A percentile compares a stretch with the other conserved stretches of the same genome.
phyloP scores from a whole-genome alignment of 2,113 vertebrate genomes.

The Brienomyrus longianalis region DNA sequence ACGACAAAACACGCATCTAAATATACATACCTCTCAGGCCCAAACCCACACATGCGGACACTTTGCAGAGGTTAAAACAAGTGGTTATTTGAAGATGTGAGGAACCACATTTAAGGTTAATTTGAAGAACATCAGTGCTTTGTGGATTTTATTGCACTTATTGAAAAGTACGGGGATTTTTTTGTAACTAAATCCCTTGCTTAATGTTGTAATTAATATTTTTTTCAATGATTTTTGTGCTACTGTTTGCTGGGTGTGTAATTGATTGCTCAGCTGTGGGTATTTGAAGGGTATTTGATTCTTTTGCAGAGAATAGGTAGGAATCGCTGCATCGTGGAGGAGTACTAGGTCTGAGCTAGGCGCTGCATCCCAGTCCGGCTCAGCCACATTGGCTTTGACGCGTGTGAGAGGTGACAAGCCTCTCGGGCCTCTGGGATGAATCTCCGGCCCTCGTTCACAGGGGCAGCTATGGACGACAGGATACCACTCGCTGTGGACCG shows the following conservation, averaged over 20 bases:
- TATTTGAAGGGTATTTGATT: background rate
- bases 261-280: background rate
- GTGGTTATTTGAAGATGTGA: background rate
- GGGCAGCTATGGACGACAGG: background rate
- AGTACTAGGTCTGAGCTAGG: background rate
- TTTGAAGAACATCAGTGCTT: background rate
- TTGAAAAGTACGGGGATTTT: background rate
- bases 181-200: background rate
- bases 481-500: background rate
- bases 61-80: background rate
- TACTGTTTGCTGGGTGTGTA: background rate
- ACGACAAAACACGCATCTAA: background rate
- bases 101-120: background rate
- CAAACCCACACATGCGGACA: background rate
- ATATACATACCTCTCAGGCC: background rate
- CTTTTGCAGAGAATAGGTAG: background rate
- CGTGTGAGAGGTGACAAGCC: background rate
- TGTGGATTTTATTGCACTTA: background rate
- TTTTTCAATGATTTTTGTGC: background rate
- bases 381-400: background rate
- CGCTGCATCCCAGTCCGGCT: background rate
- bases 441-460: background rate
- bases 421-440: background rate
- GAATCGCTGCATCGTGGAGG: background rate
- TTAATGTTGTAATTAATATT: background rate